Evolutionary conservation across 2,888 invertebrate genomes (phyloP), one percentile per base, ranked within the genome.

Genomic region (Slavum lentiscoides): DNA sequence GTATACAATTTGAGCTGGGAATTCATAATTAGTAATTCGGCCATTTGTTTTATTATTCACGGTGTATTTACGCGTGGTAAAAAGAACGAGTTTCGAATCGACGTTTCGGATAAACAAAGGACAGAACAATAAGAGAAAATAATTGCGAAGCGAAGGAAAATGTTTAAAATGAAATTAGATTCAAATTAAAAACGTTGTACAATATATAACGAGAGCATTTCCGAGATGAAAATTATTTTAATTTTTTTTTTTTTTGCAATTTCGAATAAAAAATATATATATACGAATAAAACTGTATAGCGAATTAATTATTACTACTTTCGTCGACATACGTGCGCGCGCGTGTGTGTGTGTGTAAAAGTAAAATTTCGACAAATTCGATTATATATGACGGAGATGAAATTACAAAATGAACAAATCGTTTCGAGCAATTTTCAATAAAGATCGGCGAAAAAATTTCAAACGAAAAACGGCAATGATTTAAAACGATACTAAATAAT

Each of bases 101-200:
- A 11, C 55, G 58, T 66, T 75, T 75, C 23, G 39, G 9, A 58
- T 66, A 43, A 75, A 67, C 39, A 75, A 75, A 75, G 23, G 66
- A 66, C 66, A 4, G 9, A 74, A 66, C 53, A 58, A 37, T 66
- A 58, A 55, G 49, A 3, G 39, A 66, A 58, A 64, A 58, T 66
- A 67, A 64, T 64, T 64, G 30, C 17, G 13, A 49, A 11, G 49
- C 15, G 4, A 75, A 8, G 30, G 15, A 21, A 61, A 43, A 39
- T 61, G 39, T 70, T 37, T 58, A 62, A 58, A 75, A 19, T 21
- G 6, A 30, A 67, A 67, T 58, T 67, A n/a, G 11, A 67, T 58
- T 58, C 23, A 58, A 43, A 58, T 55, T n/a, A 66, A 55, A 37
- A 30, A 55, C 21, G 2, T 55, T 74, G 64, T 55, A 66, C 55